Evolutionary conservation across 1,140 invertebrate genomes (phyloP), one percentile per base, ranked within the genome.

Genomic region (Babylonia areolata): DNA sequence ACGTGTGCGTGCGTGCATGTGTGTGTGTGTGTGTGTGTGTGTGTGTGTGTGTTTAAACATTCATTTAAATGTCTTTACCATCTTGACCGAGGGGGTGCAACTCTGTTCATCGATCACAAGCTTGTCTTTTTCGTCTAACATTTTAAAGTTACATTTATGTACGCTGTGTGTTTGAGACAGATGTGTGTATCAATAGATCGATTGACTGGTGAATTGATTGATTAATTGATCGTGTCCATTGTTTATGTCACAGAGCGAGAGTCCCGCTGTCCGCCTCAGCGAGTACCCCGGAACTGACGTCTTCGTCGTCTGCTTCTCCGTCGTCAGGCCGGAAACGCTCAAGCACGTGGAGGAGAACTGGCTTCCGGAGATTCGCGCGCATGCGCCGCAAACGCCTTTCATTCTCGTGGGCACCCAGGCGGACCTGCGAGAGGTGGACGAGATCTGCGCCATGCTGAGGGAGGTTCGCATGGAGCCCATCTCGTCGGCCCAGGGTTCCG

Each of bases 251-350:
- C 82, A 91, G 90, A 87, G 88, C 33, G 81, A 87, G 31, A 87
- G 84, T 42, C 86, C 87, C 0, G 84, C 86, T 46, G 71, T 88
- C 1, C 75, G 88, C 6, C 87, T 88, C 15, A 86, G 85, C 37
- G 80, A 88, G 17, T 89, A 89, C 82, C 46, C 85, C 1, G 90
- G 84, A n/a, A 87, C 90, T 2, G 90, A 93, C 85, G 85, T 93
- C 3, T 91, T 93, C 82, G 86, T 93, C 28, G 87, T 93, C 81
- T 93, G 92, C 84, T 93, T 90, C 83, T 91, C 91, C 0, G 89
- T 91, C 5, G 88, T 91, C 23, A 81, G 88, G 71, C 91, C 91
- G 2, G 85, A 89, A 15, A 91, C 90, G 39, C 90, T 92, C 39
- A 85, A 78, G 37, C 91, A 93, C 83, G 90, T 91, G 23, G 79